Evolutionary conservation across 2,888 invertebrate species (phyloP).

Genomic region (Polydrusus pterygomalis): DNA sequence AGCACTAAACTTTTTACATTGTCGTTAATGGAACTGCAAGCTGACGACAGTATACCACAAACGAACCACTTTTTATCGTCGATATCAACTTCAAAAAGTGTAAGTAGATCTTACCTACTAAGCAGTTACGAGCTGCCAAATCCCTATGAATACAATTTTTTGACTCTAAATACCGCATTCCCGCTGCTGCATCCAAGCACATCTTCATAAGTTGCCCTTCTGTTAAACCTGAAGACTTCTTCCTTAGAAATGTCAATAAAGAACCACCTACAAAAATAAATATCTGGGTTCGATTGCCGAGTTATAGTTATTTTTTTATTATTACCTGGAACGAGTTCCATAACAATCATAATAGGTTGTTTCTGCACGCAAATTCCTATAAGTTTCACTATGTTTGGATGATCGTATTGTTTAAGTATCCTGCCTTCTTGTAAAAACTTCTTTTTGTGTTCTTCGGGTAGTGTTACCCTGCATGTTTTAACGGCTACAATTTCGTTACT

Average conservation of each 20-base stretch:
- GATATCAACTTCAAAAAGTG: neutral
- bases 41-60: no score
- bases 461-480: conserved; percentile 94
- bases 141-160: conserved; percentile 98
- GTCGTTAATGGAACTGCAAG: no score
- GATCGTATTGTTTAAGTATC: conserved; percentile 96
- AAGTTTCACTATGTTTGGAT: conserved; percentile 95
- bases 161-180: conserved; percentile 96
- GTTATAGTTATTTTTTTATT: no score
- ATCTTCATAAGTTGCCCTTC: conserved; percentile 83
- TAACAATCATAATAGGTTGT: conserved; percentile 99
- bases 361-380: conserved; percentile 98
- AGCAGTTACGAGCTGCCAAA: conserved; percentile 95
- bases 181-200: conserved; percentile 95
- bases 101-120: conserved; percentile 77
- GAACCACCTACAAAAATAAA: conserved; percentile 88
- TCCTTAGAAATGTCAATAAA: conserved; percentile 89
- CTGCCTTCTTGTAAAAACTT: conserved; percentile 97
- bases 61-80: neutral
- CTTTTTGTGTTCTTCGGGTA: conserved; percentile 94
- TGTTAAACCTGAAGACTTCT: conserved; percentile 81
- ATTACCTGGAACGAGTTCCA: conserved; percentile 95
- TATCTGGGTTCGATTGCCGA: no score
- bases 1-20: no score
- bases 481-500: conserved; percentile 93